Conservation (phyloP, 2,888 invertebrate species). For the Tortricodes alternella region DNA sequence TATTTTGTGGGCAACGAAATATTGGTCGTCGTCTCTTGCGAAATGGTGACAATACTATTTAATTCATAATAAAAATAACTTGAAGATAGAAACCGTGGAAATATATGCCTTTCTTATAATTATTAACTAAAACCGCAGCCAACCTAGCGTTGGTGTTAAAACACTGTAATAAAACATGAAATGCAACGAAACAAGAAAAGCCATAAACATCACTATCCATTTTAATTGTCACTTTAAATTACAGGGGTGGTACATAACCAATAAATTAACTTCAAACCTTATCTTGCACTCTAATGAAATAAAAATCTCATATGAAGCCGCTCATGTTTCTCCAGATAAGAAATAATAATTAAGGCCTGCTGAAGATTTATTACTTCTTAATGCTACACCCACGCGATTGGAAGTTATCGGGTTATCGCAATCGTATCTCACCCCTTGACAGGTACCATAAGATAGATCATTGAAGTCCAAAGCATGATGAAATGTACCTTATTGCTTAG, state of each 20-base stretch:
- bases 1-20: no score
- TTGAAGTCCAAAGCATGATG: constrained; percentile 2
- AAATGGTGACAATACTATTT: no score
- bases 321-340: constrained; percentile 50
- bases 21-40: no score
- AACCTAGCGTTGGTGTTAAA: not conserved
- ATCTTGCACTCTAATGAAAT: constrained; percentile 70
- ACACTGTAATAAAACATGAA: constrained; percentile 2
- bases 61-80: no score
- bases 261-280: constrained; percentile 66
- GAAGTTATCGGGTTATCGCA: constrained; percentile 50
- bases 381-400: constrained; percentile 67
- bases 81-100: no score
- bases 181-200: constrained; percentile 14
- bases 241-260: constrained; percentile 39
- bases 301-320: constrained; percentile 50
- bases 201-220: constrained; percentile 2
- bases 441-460: constrained; percentile 42
- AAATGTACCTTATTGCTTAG: constrained; percentile 15
- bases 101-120: no score
- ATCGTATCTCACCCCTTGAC: constrained; percentile 44
- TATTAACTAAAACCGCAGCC: constrained; percentile 32
- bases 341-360: constrained; percentile 69
- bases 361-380: constrained; percentile 72
- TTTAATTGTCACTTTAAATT: constrained; percentile 19